Base-by-base conservation (phyloP, 2,113 vertebrate genomes). In the Glaucomys volans region DNA sequence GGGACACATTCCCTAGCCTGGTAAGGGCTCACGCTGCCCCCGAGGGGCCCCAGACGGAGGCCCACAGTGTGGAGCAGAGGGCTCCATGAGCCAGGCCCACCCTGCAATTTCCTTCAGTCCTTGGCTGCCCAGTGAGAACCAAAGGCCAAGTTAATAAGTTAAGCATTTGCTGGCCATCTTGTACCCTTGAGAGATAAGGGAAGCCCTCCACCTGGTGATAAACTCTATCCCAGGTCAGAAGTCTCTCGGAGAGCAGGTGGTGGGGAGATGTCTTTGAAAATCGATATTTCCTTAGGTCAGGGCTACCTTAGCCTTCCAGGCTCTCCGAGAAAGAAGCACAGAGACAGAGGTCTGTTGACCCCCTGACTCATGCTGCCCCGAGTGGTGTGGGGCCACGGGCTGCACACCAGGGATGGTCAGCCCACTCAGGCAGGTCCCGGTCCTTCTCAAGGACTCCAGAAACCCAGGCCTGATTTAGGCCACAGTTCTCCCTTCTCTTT, bases 101-200 rank as follows among this genome's bases (percentile, higher is more conserved):
- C 16, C 8, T 4, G 4, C 50, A 5, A 22, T 9, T 69, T 13
- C 80, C 0, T 1, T 32, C 30, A 1, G 50, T 9, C 37, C n/a
- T 59, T 1, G 28, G 54, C 62, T 57, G 85, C 79, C 84, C 71
- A 44, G 76, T 1, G 32, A 57, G 62, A 94, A 42, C 30, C 35
- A 35, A 64, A 90, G 77, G 52, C 71, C 0, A 0, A 83, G 95
- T 96, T 94, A 88, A 86, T 94, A 87, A 92, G 88, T 93, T 52
- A 94, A 66, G 42, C 1, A 0, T 69, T n/a, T n/a, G 47, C 42
- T 90, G 64, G 79, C 32, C 26, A 8, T 67, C 69, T 20, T 1
- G 13, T 22, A 66, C 79, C 59, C 72, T 80, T 76, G 77, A 80
- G 79, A 93, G 93, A 95, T 83, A 84, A 83, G 82, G 62, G 67